Percentiles rank a stretch among this genome's conserved stretches.
Evolutionary conservation across 2,888 invertebrate genomes (phyloP).

Genomic region (Archips xylosteana): DNA sequence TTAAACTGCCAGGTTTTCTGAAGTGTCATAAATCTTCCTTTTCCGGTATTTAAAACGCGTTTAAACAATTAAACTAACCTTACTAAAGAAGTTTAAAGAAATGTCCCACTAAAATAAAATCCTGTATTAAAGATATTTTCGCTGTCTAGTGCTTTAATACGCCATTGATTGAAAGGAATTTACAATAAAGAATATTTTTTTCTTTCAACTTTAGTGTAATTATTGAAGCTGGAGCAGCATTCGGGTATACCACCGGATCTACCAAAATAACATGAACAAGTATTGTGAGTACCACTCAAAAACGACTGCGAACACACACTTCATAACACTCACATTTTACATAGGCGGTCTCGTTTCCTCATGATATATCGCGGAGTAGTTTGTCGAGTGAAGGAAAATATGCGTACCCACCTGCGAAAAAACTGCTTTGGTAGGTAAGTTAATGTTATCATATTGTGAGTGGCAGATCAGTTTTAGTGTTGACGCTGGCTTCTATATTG

Average conservation of each 20-base stretch:
- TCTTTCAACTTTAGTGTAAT: slow-evolving; percentile 72
- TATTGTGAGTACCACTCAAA: slow-evolving; percentile 66
- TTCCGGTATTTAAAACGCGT: not conserved
- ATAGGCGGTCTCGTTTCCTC: slow-evolving; percentile 1
- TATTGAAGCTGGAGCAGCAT: slow-evolving; percentile 62
- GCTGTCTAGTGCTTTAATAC: slow-evolving; percentile 47
- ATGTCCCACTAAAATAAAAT: not conserved
- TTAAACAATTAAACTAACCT: not conserved
- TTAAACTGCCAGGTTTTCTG: not conserved
- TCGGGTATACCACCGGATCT: slow-evolving; percentile 61
- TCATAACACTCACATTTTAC: not conserved
- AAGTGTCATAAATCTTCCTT: not conserved
- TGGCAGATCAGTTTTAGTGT: slow-evolving; percentile 58
- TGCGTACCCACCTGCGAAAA: not conserved
- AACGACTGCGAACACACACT: not conserved
- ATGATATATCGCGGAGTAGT: not conserved
- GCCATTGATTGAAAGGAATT: slow-evolving; percentile 49
- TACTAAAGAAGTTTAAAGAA: not conserved
- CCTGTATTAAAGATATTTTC: not conserved
- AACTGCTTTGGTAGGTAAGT: slow-evolving; percentile 48
- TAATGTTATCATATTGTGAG: slow-evolving; percentile 50
- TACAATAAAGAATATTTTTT: slow-evolving; percentile 55
- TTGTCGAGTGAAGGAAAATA: slow-evolving; percentile 2
- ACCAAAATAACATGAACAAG: slow-evolving; percentile 65
- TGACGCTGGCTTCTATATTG: slow-evolving; percentile 61